Percentiles rank a stretch among this genome's conserved stretches.
Conservation (phyloP, 2,888 invertebrate genomes). For the Erebia ligea region DNA sequence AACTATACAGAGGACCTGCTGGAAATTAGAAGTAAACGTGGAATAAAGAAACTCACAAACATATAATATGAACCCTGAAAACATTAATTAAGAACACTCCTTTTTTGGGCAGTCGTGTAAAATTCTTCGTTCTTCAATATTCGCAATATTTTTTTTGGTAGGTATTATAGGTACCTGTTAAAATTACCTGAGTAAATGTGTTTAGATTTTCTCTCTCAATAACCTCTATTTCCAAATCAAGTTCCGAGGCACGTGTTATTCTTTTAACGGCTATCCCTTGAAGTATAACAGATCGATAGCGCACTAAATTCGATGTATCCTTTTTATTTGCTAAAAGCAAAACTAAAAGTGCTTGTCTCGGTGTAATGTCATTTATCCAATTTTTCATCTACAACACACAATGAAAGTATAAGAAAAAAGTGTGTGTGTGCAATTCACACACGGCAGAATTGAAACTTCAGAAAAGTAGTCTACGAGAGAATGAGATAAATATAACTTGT, state of each 20-base stretch:
- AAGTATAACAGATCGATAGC: slow-evolving; percentile 61
- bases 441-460: no score
- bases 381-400: slow-evolving; percentile 58
- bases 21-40: no score
- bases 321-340: slow-evolving; percentile 69
- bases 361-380: slow-evolving; percentile 66
- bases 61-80: no score
- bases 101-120: no score
- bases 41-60: no score
- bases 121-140: no score
- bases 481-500: no score
- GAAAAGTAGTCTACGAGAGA: no score
- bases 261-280: slow-evolving; percentile 75
- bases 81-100: no score
- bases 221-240: slow-evolving; percentile 76
- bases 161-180: not conserved
- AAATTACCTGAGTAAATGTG: slow-evolving; percentile 55
- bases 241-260: slow-evolving; percentile 65
- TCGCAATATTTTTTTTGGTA: no score
- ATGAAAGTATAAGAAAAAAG: not conserved
- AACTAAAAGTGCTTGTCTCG: slow-evolving; percentile 65
- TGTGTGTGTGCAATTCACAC: no score
- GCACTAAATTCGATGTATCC: slow-evolving; percentile 62
- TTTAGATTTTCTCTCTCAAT: slow-evolving; percentile 69
- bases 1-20: no score